Conservation (phyloP, 2,113 vertebrate species). For the Grantiella picta region DNA sequence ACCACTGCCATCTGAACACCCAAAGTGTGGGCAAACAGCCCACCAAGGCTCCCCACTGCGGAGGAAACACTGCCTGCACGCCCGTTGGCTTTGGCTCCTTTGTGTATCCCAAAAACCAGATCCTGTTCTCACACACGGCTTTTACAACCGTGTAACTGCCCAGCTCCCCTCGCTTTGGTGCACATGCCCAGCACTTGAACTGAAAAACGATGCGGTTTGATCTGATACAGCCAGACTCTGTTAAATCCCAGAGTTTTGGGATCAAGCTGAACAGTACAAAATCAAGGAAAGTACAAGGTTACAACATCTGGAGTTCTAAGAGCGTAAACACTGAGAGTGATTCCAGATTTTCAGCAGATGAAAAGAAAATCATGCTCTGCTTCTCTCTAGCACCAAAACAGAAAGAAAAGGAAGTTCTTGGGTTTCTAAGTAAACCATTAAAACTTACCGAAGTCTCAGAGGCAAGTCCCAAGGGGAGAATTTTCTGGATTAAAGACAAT, state of each 20-base stretch:
- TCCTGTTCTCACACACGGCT: background rate
- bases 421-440: conserved; percentile 37
- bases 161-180: background rate
- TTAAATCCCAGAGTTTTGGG: background rate
- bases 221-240: background rate
- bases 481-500: conserved; percentile 25
- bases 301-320: background rate
- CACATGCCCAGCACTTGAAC: background rate
- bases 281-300: background rate
- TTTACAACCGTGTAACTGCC: background rate
- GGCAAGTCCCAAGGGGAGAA: background rate
- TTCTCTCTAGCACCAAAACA: conserved; percentile 40
- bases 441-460: background rate
- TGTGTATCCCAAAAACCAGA: background rate
- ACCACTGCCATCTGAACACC: background rate
- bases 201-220: background rate
- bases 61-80: background rate
- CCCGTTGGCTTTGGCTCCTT: background rate
- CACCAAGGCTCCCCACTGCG: background rate
- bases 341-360: conserved; percentile 32
- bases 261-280: background rate
- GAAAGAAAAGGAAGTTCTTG: conserved; percentile 39
- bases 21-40: background rate
- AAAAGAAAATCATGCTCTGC: conserved; percentile 32
- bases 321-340: background rate